A percentile compares a stretch with the other conserved stretches of the same genome.
phyloP scores from a whole-genome alignment of 2,797 vertebrate genomes.

The Poecilia picta region DNA sequence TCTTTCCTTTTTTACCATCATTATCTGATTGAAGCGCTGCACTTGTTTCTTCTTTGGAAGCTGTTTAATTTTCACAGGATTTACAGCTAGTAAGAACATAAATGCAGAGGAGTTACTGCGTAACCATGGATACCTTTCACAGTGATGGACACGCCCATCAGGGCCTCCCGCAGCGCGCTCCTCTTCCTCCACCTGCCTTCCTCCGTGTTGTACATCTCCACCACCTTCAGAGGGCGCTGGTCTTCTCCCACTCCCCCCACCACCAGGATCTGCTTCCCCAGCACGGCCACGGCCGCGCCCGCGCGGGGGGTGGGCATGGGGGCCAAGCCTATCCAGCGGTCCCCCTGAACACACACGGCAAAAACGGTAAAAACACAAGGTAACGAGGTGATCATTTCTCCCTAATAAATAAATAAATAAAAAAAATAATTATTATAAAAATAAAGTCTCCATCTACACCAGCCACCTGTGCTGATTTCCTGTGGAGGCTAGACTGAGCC shows the following conservation, averaged over 20 bases:
- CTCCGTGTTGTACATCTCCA: constrained; percentile 93
- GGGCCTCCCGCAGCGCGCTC: constrained; percentile 87
- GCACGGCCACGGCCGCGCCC: constrained; percentile 86
- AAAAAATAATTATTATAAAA: no score
- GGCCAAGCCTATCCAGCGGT: constrained; percentile 89
- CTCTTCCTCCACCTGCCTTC: constrained; percentile 96
- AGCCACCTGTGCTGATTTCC: no score
- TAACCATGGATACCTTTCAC: constrained; percentile 86
- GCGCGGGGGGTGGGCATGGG: constrained; percentile 92
- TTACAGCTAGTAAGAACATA: background rate
- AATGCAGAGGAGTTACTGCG: background rate
- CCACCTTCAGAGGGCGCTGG: constrained; percentile 91
- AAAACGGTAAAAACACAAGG: no score
- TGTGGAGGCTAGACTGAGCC: no score
- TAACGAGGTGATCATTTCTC: background rate
- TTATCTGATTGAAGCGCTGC: background rate
- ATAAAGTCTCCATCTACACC: background rate
- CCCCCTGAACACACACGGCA: constrained; percentile 74
- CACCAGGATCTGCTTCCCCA: constrained; percentile 95
- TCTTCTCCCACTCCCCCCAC: constrained; percentile 90
- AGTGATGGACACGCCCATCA: constrained; percentile 92
- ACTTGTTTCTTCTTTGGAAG: background rate
- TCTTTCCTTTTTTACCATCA: background rate
- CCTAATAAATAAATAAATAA: background rate
- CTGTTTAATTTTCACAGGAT: background rate